These are phyloP conservation scores for Microtus pennsylvanicus DNA, from an alignment of 2,113 vertebrate species.

Conservation along the genomic window DNA sequence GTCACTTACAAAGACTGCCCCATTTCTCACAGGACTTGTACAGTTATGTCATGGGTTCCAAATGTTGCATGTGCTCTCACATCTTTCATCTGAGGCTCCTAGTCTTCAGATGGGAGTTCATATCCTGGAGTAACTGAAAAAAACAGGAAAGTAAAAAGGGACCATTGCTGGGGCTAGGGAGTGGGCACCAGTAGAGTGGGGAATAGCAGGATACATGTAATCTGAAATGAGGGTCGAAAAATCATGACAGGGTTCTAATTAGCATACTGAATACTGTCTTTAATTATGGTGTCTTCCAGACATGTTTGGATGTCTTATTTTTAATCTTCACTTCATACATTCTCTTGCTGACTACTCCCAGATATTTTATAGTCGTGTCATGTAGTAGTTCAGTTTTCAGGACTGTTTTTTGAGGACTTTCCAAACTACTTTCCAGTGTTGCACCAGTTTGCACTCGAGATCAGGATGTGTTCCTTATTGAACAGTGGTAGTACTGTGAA, in stretches of 20 bases:
- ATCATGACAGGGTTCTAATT: neutral
- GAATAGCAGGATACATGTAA: neutral
- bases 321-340: neutral
- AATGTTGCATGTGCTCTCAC: neutral
- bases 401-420: neutral
- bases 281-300: neutral
- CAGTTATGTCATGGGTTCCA: neutral
- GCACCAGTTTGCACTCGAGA: neutral
- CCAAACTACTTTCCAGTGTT: neutral
- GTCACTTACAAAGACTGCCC: neutral
- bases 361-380: neutral
- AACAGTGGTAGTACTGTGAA: neutral
- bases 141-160: neutral
- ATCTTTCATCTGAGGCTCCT: neutral
- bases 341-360: neutral
- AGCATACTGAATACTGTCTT: neutral
- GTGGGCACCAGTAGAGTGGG: neutral
- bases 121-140: neutral
- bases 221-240: neutral
- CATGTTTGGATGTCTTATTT: neutral
- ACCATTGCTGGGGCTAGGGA: neutral
- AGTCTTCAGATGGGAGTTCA: neutral
- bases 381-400: neutral
- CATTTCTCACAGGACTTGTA: neutral
- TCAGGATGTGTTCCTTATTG: neutral